A percentile compares a stretch with the other conserved stretches of the same genome.
Evolutionary conservation across 2,888 invertebrate genomes (phyloP).

Genomic region (Hedya salicella): DNA sequence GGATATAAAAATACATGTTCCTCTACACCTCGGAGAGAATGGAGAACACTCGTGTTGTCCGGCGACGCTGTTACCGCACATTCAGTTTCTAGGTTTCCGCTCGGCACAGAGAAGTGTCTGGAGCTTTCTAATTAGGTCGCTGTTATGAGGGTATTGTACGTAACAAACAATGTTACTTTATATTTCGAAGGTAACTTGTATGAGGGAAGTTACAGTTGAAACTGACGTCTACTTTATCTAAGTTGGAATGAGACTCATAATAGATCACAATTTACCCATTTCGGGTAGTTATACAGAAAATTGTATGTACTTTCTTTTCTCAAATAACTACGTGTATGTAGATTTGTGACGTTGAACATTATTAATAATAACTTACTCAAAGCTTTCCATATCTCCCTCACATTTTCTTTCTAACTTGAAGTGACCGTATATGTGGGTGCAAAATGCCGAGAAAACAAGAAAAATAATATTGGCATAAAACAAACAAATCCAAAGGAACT

Average conservation of each 20-base stretch:
- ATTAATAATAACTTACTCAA: too few relatives aligned
- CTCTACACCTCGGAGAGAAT: slow-evolving; percentile 20
- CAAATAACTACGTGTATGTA: too few relatives aligned
- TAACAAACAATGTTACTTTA: slow-evolving; percentile 21
- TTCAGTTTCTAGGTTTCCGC: slow-evolving; percentile 48
- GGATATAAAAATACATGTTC: slow-evolving; percentile 23
- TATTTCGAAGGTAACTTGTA: not conserved
- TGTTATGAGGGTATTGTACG: slow-evolving; percentile 46
- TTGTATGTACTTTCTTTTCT: too few relatives aligned
- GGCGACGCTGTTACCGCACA: slow-evolving; percentile 41
- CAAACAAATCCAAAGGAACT: too few relatives aligned
- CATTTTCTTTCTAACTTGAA: too few relatives aligned
- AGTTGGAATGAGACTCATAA: not conserved
- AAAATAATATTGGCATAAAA: too few relatives aligned
- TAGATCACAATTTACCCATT: too few relatives aligned
- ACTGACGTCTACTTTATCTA: not conserved
- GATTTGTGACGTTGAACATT: too few relatives aligned
- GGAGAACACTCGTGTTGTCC: slow-evolving; percentile 32
- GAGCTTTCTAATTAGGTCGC: slow-evolving; percentile 54
- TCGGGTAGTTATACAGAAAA: too few relatives aligned
- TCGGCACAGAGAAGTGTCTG: slow-evolving; percentile 47
- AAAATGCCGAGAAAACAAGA: too few relatives aligned
- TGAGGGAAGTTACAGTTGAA: not conserved
- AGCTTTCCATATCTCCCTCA: too few relatives aligned
- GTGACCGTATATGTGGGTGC: too few relatives aligned